Conservation (phyloP, 2,797 vertebrate genomes). For the Mallotus villosus region DNA sequence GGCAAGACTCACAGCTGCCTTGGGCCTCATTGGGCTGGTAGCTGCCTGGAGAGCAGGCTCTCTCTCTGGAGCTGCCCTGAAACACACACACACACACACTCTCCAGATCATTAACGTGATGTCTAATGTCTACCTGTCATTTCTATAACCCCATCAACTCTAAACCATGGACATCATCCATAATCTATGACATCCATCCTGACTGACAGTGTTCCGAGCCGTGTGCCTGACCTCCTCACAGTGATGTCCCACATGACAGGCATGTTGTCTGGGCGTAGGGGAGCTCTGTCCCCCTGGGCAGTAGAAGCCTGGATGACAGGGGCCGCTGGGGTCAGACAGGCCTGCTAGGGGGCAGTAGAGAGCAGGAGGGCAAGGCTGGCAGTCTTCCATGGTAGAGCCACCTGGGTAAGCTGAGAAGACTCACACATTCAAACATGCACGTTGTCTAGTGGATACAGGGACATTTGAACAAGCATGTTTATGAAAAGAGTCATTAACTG, state of each 20-base stretch:
- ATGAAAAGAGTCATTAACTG: too few species aligned
- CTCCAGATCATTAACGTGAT: neutral
- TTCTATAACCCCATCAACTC: neutral
- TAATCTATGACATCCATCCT: neutral
- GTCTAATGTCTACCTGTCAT: neutral
- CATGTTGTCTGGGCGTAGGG: conserved; percentile 61
- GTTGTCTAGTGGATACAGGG: too few species aligned
- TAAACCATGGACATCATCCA: neutral
- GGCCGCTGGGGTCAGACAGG: conserved; percentile 72
- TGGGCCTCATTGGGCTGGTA: conserved; percentile 79
- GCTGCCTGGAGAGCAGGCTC: conserved; percentile 75
- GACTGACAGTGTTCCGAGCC: neutral
- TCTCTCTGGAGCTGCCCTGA: conserved; percentile 72
- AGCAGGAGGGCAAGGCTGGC: conserved; percentile 79
- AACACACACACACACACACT: conserved; percentile 22
- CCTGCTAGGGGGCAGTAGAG: conserved; percentile 79
- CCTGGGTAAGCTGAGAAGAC: conserved; percentile 66
- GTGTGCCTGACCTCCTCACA: conserved; percentile 70
- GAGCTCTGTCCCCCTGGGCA: conserved; percentile 80
- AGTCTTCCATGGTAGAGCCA: conserved; percentile 71
- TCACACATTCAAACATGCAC: neutral
- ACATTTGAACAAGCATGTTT: too few species aligned
- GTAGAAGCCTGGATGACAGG: conserved; percentile 80
- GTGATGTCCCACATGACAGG: conserved; percentile 73
- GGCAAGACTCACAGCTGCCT: conserved; percentile 72